Percentiles rank a stretch among this genome's conserved stretches.
Evolutionary conservation across 2,888 invertebrate genomes (phyloP).

Genomic region (Notodonta ziczac): DNA sequence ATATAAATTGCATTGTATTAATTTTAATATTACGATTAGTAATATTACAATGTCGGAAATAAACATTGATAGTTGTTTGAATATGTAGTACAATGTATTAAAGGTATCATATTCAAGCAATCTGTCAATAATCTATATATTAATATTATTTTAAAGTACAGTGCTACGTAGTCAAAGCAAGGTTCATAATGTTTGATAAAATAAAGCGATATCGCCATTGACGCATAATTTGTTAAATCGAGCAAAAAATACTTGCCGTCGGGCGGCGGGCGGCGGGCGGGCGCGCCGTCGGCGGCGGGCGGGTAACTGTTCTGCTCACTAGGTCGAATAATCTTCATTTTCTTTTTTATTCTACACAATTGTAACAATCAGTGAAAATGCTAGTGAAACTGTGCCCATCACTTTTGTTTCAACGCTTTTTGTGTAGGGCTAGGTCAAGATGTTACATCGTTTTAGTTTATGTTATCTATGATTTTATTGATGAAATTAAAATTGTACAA

Average conservation of each 20-base stretch:
- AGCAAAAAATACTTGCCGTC: slow-evolving; percentile 61
- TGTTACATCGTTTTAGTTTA: background rate
- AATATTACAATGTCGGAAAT: no score
- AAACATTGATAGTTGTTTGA: no score
- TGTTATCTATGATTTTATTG: background rate
- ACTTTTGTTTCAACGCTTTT: slow-evolving; percentile 46
- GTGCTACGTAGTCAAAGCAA: background rate
- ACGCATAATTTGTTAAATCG: slow-evolving; percentile 51
- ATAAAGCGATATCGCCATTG: slow-evolving; percentile 18
- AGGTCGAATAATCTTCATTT: slow-evolving; percentile 71
- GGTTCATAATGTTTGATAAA: background rate
- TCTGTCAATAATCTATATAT: no score
- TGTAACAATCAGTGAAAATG: slow-evolving; percentile 60
- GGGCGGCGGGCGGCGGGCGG: slow-evolving; percentile 57
- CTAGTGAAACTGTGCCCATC: slow-evolving; percentile 64
- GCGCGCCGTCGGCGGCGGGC: slow-evolving; percentile 40
- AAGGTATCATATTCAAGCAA: no score
- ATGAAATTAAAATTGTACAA: background rate
- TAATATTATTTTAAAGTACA: no score
- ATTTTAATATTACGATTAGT: no score
- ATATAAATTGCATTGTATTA: no score
- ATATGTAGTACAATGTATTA: no score
- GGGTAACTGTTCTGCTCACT: slow-evolving; percentile 66
- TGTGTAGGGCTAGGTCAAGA: background rate
- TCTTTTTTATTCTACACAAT: slow-evolving; percentile 54